Conservation (phyloP, 1,140 invertebrate species). For the Dufourea novaeangliae region DNA sequence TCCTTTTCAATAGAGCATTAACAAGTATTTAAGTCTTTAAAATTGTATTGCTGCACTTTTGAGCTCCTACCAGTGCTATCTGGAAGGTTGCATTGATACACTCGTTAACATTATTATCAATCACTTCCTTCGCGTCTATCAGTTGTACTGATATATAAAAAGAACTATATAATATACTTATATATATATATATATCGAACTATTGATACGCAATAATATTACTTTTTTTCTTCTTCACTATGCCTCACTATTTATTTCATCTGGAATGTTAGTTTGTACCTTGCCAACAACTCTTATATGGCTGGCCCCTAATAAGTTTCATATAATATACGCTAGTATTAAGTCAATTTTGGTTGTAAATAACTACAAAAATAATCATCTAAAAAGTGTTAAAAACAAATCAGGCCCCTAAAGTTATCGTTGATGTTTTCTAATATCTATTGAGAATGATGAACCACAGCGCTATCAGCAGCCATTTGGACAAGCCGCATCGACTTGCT, state of each 20-base stretch:
- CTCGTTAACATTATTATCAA: conserved; percentile 53
- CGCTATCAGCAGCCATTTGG: conserved; percentile 70
- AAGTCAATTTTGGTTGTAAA: conserved; percentile 54
- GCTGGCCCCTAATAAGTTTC: conserved; percentile 52
- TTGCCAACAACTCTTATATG: conserved; percentile 50
- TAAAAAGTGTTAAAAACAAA: conserved; percentile 56
- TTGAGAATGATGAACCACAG: conserved; percentile 62
- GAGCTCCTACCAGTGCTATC: conserved; percentile 37
- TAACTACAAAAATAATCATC: conserved; percentile 68
- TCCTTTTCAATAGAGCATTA: conserved; percentile 26
- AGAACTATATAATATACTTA: conserved; percentile 27
- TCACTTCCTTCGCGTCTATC: conserved; percentile 34
- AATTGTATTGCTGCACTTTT: conserved; percentile 47
- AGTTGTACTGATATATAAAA: conserved; percentile 39
- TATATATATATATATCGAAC: conserved; percentile 31
- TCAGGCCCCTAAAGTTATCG: conserved; percentile 47
- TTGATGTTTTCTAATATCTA: conserved; percentile 66
- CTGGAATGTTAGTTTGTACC: conserved; percentile 69
- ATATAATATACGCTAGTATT: conserved; percentile 25
- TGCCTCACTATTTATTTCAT: conserved; percentile 43
- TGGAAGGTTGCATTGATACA: conserved; percentile 41
- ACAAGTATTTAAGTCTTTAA: conserved; percentile 50
- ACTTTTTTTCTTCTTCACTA: conserved; percentile 9
- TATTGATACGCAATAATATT: conserved; percentile 28
- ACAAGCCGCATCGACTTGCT: conserved; percentile 62